Percentiles rank a stretch among this genome's conserved stretches.
These are phyloP conservation scores for Theristicus caerulescens DNA, from an alignment of 2,113 vertebrate species.

Conservation along the genomic window DNA sequence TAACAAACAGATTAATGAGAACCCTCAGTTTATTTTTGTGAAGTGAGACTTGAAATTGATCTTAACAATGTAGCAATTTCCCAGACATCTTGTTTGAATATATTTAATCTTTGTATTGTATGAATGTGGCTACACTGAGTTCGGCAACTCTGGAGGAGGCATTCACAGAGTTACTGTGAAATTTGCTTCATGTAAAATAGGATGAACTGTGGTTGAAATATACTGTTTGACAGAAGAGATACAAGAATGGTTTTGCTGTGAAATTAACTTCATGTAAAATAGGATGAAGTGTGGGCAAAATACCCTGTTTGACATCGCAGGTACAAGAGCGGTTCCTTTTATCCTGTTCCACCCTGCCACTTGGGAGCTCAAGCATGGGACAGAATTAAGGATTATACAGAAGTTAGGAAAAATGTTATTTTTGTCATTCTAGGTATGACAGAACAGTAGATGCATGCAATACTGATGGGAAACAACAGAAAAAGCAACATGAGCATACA, in stretches of 20 bases:
- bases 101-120: not conserved
- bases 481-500: not conserved
- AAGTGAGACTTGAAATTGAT: constrained; percentile 26
- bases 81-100: not conserved
- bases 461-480: not conserved
- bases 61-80: constrained; percentile 14
- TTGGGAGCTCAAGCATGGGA: not conserved
- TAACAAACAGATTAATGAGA: constrained; percentile 43
- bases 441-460: not conserved
- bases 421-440: not conserved
- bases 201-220: not conserved
- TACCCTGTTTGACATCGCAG: not conserved
- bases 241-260: not conserved
- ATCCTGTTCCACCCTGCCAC: not conserved
- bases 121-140: not conserved
- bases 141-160: not conserved
- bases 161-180: not conserved
- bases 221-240: not conserved
- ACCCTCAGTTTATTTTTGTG: constrained; percentile 9
- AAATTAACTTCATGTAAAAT: not conserved
- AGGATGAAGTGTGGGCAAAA: not conserved
- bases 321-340: not conserved
- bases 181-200: not conserved
- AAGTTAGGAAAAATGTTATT: not conserved
- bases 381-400: not conserved